These are phyloP conservation scores for Phallusia fumigata DNA, from an alignment of 23 tunicate species.

Conservation along the genomic window DNA sequence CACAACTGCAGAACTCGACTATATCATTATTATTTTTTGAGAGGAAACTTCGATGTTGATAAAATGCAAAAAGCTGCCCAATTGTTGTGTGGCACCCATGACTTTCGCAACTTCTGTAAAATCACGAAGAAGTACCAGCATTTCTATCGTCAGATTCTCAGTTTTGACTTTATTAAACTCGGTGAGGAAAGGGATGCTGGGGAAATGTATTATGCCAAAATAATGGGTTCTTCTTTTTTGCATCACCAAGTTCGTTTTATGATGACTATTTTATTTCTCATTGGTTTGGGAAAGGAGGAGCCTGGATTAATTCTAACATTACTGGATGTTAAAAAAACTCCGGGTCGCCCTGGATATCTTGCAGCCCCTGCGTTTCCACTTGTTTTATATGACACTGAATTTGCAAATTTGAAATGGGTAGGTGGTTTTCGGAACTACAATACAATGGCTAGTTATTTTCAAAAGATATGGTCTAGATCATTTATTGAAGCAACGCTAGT, in stretches of 20 bases:
- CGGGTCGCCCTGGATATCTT: conserved; percentile 57
- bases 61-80: conserved; percentile 65
- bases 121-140: not conserved
- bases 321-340: conserved; percentile 57
- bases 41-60: conserved; percentile 49
- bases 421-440: not conserved
- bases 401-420: conserved; percentile 46
- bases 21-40: conserved; percentile 68
- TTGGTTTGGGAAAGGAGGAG: conserved; percentile 59
- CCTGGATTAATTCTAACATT: conserved; percentile 33
- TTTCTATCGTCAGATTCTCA: not conserved
- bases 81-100: conserved; percentile 60
- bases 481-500: not conserved
- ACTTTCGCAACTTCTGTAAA: conserved; percentile 52
- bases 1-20: conserved; percentile 54
- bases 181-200: not conserved
- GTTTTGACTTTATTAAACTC: not conserved
- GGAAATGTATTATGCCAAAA: conserved; percentile 63
- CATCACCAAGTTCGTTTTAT: conserved; percentile 90
- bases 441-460: not conserved
- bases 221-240: conserved; percentile 75
- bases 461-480: not conserved
- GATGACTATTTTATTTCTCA: conserved; percentile 75
- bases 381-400: conserved; percentile 41
- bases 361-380: conserved; percentile 48